Evolutionary conservation across 1,140 invertebrate genomes (phyloP).

Genomic region (Sweltsa coloradensis): DNA sequence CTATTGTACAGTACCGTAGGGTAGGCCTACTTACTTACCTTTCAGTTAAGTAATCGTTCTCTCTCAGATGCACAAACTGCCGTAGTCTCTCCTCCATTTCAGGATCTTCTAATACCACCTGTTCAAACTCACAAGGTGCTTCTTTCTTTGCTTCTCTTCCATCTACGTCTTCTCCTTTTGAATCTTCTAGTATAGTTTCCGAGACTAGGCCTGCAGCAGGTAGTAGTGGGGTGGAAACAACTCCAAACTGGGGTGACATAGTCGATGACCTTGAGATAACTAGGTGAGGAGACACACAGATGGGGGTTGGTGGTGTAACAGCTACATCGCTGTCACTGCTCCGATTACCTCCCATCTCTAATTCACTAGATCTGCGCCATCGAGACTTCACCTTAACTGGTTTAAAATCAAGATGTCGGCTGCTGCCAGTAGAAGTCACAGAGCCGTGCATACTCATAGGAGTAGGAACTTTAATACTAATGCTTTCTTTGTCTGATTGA

Average conservation of each 20-base stretch:
- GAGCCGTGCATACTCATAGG: slow-evolving; percentile 2
- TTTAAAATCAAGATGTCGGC: slow-evolving; percentile 27
- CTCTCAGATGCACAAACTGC: slow-evolving; percentile 34
- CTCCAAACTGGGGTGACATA: slow-evolving; percentile 29
- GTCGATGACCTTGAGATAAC: slow-evolving; percentile 15
- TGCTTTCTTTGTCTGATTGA: not conserved
- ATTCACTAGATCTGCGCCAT: slow-evolving; percentile 69
- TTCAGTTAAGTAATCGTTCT: slow-evolving; percentile 38
- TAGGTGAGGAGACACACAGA: slow-evolving; percentile 9
- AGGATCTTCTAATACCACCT: not conserved
- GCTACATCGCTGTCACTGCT: slow-evolving; percentile 10
- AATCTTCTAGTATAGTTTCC: not conserved
- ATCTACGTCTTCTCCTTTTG: not conserved
- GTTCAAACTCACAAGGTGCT: slow-evolving; percentile 8
- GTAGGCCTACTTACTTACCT: slow-evolving; percentile 19
- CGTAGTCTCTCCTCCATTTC: slow-evolving; percentile 29
- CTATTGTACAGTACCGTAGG: no score
- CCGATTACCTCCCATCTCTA: slow-evolving; percentile 50
- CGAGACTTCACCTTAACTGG: slow-evolving; percentile 77
- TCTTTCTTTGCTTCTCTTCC: slow-evolving; percentile 12
- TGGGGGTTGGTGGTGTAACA: slow-evolving; percentile 13
- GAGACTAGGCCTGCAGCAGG: not conserved
- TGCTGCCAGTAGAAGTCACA: no score
- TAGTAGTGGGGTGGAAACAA: slow-evolving; percentile 26
- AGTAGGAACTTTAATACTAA: not conserved